These are phyloP conservation scores for Dioctria linearis DNA, from an alignment of 2,888 invertebrate species.

Conservation along the genomic window DNA sequence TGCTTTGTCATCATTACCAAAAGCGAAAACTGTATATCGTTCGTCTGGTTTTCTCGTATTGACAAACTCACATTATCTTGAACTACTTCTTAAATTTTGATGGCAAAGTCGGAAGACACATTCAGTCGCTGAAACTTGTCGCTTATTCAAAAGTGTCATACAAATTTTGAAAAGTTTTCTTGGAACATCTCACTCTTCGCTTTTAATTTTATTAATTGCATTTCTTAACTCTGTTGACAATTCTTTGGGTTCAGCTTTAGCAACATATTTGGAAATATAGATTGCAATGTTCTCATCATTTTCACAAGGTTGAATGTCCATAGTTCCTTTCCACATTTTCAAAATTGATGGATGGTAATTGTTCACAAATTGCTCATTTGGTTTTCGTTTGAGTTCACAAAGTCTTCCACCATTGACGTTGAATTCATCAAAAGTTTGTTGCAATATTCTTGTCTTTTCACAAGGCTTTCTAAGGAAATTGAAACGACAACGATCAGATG, in stretches of 20 bases:
- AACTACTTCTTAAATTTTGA: constrained; percentile 56
- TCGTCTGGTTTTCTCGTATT: constrained; percentile 61
- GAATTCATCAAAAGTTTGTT: constrained; percentile 54
- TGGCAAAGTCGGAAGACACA: constrained; percentile 62
- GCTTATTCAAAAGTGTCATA: constrained; percentile 63
- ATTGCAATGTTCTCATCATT: too few relatives aligned
- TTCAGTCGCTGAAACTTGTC: constrained; percentile 63
- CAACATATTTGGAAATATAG: constrained; percentile 58
- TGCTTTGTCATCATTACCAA: constrained; percentile 55
- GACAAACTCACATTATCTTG: constrained; percentile 58
- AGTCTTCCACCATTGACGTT: constrained; percentile 47
- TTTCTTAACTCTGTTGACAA: constrained; percentile 52
- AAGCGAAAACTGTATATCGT: constrained; percentile 62
- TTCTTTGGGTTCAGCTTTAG: constrained; percentile 52
- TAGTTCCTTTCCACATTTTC: too few relatives aligned
- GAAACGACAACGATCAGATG: too few relatives aligned
- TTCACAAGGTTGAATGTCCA: too few relatives aligned
- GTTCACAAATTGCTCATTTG: constrained; percentile 59
- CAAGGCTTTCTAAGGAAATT: too few relatives aligned
- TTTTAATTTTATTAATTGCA: constrained; percentile 59
- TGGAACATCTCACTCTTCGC: constrained; percentile 60
- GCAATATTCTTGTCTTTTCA: too few relatives aligned
- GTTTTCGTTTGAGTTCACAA: constrained; percentile 40
- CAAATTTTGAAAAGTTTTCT: constrained; percentile 62
- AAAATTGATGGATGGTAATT: constrained; percentile 59